Base-by-base conservation (phyloP, 2,113 vertebrate species). In the Megaceryle torquata region DNA sequence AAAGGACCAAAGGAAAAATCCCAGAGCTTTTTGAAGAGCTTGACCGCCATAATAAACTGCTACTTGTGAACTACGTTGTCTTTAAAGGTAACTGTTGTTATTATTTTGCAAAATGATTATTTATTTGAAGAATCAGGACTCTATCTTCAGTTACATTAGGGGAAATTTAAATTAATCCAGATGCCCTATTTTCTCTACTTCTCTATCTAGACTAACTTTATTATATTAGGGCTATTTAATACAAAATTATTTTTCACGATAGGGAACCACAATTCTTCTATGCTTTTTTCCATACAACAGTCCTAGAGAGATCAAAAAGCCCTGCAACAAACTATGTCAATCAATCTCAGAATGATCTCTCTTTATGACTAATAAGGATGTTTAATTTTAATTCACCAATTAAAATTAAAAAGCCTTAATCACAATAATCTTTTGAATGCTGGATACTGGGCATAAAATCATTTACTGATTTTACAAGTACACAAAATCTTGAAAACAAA, bases 1-100 rank as follows among this genome's bases (percentile, higher is more conserved):
- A 94, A 56, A 98, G 96, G 86, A 99, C 99, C 1, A 86, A 78
- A 54, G 97, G 98, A 43, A 98, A 97, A 96, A 98, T 99, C 41
- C 77, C 93, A 15, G 74, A 97, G 11, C 91, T 99, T 95, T 95
- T 99, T 71, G 98, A 98, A 16, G 74, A 86, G 28, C 77, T 99
- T 61, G 97, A 98, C 67, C 76, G 88, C 15, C 64, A 96, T 25
- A 98, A 97, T 22, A 96, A 98, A 79, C 95, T 99, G 69, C 96
- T 99, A 69, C 96, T 99, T 22, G 97, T 98, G 89, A 98, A 99
- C 93, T 99, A 98, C 25, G 96, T 99, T 94, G 94, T 98, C 87
- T 99, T 99, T 95, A 97, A 98, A 98, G 99, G 99, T 99, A 98
- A 97, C 6, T 22, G 9, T 6, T 92, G 8, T 1, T 70, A 59